phyloP scores from a whole-genome alignment of 2,888 invertebrate genomes.

The Trisateles emortualis region DNA sequence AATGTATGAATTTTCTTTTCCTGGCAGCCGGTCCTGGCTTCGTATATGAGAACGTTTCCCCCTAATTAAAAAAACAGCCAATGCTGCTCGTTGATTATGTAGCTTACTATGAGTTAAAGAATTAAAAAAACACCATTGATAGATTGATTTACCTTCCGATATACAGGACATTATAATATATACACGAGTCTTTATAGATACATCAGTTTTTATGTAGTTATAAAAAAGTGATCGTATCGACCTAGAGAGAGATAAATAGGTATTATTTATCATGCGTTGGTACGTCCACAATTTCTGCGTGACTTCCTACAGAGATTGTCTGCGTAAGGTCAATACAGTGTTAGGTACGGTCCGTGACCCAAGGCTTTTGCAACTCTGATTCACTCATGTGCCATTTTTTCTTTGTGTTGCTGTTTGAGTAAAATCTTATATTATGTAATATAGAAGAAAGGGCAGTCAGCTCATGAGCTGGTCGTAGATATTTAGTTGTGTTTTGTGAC shows the following conservation, averaged over 20 bases:
- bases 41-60: too few species aligned
- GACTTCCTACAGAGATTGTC: constrained; percentile 40
- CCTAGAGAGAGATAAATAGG: constrained; percentile 16
- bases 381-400: constrained; percentile 1
- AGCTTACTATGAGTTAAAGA: too few species aligned
- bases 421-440: too few species aligned
- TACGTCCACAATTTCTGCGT: constrained; percentile 31
- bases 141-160: too few species aligned
- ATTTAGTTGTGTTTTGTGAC: too few species aligned
- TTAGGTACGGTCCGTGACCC: constrained; percentile 17
- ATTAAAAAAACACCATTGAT: too few species aligned
- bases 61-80: too few species aligned
- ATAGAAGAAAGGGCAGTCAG: too few species aligned
- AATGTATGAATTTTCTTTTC: too few species aligned
- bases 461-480: too few species aligned
- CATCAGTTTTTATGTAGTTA: neutral
- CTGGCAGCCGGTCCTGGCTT: too few species aligned
- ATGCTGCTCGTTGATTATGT: too few species aligned
- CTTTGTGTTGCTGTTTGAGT: neutral
- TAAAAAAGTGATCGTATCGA: constrained; percentile 1
- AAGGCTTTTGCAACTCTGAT: constrained; percentile 5
- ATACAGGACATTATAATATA: neutral
- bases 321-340: constrained; percentile 37
- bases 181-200: neutral
- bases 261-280: neutral